Conservation (phyloP, 2,888 invertebrate species). For the Brachynemurus nebulosus region DNA sequence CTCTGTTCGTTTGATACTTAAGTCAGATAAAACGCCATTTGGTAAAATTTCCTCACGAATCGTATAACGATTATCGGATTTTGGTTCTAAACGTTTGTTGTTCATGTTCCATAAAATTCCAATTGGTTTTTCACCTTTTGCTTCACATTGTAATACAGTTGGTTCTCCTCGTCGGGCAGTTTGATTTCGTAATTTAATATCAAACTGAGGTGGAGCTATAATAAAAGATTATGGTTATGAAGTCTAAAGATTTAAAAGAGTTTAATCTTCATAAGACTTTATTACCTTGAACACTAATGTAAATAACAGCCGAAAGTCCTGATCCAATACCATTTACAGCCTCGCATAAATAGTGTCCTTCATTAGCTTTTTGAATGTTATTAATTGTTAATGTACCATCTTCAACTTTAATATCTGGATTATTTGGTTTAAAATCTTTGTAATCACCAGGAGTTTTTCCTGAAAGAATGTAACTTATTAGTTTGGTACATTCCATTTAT, state of each 20-base stretch:
- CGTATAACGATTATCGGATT: conserved; percentile 74
- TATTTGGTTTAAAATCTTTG: conserved; percentile 80
- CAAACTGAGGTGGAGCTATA: conserved; percentile 82
- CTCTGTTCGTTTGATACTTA: conserved; percentile 81
- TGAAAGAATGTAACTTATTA: conserved; percentile 29
- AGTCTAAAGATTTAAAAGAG: too few relatives aligned
- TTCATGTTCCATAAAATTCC: conserved; percentile 93
- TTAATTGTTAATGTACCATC: conserved; percentile 85
- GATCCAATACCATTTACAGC: conserved; percentile 93
- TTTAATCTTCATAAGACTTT: conserved; percentile 10
- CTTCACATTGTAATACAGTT: conserved; percentile 81
- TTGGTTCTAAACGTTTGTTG: conserved; percentile 80
- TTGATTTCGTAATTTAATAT: conserved; percentile 81
- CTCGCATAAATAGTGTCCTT: conserved; percentile 91
- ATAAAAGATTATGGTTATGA: conserved; percentile 9
- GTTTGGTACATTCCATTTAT: too few relatives aligned
- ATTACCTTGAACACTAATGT: conserved; percentile 89
- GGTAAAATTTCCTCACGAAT: conserved; percentile 78
- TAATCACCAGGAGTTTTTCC: conserved; percentile 87
- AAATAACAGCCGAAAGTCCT: conserved; percentile 84
- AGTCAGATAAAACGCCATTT: conserved; percentile 75
- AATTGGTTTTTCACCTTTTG: conserved; percentile 89
- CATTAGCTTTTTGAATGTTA: conserved; percentile 85
- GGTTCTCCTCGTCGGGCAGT: conserved; percentile 83
- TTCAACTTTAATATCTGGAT: conserved; percentile 82